Evolutionary conservation across 2,888 invertebrate species (phyloP), one percentile per base, ranked within the genome.

Genomic region (Drosophila mercatorum): DNA sequence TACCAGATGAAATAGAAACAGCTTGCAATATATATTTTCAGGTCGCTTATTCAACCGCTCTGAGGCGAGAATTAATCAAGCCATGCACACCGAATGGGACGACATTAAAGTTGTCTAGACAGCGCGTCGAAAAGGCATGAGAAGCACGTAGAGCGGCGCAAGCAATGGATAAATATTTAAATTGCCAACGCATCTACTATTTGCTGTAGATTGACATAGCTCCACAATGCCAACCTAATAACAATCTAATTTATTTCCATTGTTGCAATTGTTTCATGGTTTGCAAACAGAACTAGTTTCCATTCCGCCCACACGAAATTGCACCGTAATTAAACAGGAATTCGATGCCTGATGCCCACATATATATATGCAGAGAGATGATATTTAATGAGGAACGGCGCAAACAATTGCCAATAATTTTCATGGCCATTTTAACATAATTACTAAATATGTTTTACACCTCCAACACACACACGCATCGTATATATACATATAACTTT

Each of bases 1-100:
- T 61, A 68, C 72, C 69, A 65, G 75, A 89, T 85, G 88, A 82
- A 82, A 84, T 82, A 88, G 79, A 89, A 73, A 75, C 65, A 70
- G 62, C 61, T 65, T 55, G 44, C 40, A 68, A 12, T 12, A 46
- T 38, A 36, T 52, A 58, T 60, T 68, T 71, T 71, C 61, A 84
- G 55, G 79, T 82, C 61, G 68, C 72, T 67, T 72, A 68, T 38
- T 80, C 59, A 63, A 56, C 57, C 72, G 64, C 65, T 75, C 2
- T 22, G 51, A 5, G 11, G 12, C 17, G 17, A 38, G 59, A 41
- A 63, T 66, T 61, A 59, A 62, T 60, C 60, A 49, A 44, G 47
- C 38, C 36, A 28, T 47, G 17, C 51, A 51, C 62, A 40, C 63
- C 38, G n/a, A 40, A 7, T 38, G 38, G 62, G 22, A 36, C 53